Base-by-base conservation (phyloP, 1,140 invertebrate genomes). In the Globodera ellingtonae region DNA sequence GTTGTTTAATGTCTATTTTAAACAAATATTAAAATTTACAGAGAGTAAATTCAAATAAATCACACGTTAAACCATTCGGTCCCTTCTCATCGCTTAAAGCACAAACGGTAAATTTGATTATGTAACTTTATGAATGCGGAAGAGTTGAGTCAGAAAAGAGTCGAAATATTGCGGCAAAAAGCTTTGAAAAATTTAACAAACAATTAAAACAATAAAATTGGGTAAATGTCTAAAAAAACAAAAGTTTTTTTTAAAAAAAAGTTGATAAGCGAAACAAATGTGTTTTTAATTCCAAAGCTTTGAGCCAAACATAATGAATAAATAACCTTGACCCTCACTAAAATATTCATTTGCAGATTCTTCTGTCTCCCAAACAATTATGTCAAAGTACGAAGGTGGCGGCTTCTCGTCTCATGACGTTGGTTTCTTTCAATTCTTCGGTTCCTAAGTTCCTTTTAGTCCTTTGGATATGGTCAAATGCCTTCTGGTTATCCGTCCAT, bases 251-350 rank as follows among this genome's bases (percentile, higher is more conserved):
- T 35, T 44, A 4, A 24, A 73, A 24, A 73, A 72, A 72, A 46
- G 21, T 72, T 46, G 56, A 46, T n/a, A 72, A 2, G 35, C 35
- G 35, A 35, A 35, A 35, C 35, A 35, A 35, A 72, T 72, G 71
- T 13, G 71, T 21, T 72, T 72, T 72, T 24, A 73, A 8, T 47
- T 75, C 47, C 73, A 75, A 62, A 75, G 50, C 46, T 72, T 72
- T 72, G 70, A 72, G 70, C 56, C 56, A 67, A 65, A 65, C n/a
- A 9, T 70, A 44, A 44, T 18, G 46, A 70, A 70, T 13, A 24
- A 24, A 70, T 8, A 8, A 18, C 66, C 35, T 44, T 70, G 35
- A 70, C 13, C 35, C 6, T n/a, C 67, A 70, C 35, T 9, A 44
- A 70, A 75, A 75, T 10, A 65, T 75, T 5, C 10, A 47, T 35